Conservation (phyloP, 2,797 vertebrate species). For the Pseudochaenichthys georgianus region DNA sequence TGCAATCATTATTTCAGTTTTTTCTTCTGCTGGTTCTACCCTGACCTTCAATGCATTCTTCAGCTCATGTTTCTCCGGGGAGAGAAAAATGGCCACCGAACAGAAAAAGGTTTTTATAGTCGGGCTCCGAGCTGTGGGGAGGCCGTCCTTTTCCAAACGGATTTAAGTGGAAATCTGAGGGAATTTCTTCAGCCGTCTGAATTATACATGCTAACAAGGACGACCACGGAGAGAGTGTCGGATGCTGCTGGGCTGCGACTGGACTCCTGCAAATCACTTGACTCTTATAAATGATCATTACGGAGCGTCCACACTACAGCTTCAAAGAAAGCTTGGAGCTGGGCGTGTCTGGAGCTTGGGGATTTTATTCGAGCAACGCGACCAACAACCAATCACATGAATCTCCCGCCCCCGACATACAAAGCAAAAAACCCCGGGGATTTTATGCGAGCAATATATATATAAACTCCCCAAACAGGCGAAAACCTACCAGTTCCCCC, state of each 20-base stretch:
- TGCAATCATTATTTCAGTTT: conserved; percentile 76
- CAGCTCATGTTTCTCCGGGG: conserved; percentile 59
- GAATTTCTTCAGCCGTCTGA: conserved; percentile 49
- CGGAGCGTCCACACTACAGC: no score
- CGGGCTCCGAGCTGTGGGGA: conserved; percentile 33
- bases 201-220: conserved; percentile 67
- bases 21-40: conserved; percentile 63
- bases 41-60: conserved; percentile 77
- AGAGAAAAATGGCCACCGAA: conserved; percentile 59
- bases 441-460: no score
- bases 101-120: conserved; percentile 31
- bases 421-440: no score
- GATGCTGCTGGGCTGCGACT: conserved; percentile 37
- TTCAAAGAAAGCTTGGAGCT: no score
- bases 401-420: no score
- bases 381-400: no score
- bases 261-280: neutral
- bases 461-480: no score
- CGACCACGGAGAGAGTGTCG: conserved; percentile 14
- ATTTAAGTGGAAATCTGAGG: conserved; percentile 59
- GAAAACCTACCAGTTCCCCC: no score
- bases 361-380: no score
- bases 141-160: conserved; percentile 35
- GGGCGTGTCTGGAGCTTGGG: no score
- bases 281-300: conserved; percentile 11